Base-by-base conservation (phyloP, 1,140 invertebrate species). In the Hylaeus volcanicus region DNA sequence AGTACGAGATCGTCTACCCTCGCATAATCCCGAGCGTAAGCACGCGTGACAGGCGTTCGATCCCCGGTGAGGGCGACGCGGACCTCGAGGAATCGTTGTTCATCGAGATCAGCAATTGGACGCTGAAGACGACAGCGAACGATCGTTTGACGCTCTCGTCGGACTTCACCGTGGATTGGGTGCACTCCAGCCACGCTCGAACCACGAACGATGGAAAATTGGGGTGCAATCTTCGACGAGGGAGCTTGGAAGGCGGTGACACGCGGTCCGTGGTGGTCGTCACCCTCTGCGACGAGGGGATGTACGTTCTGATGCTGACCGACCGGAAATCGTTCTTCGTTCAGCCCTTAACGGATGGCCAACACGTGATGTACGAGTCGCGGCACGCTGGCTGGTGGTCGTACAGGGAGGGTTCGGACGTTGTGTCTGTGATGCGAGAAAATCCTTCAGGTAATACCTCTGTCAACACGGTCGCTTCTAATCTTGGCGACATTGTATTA, bases 301-400 rank as follows among this genome's bases (percentile, higher is more conserved):
- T 92, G 66, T 94, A 92, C 60, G 93, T 92, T 3, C 87, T 93
- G 82, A 84, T 94, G 68, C 64, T 87, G 37, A 79, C 92, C 6
- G 88, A 81, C 1, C 79, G 86, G 5, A 81, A 79, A 12, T 86
- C 88, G 5, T 94, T 92, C 79, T 92, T 93, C 76, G 83, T 95
- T 0, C 88, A 94, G 69, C 94, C 94, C 0, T 68, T 91, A 8
- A 68, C 3, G 15, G 72, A 82, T 9, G 86, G 85, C 26, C 81
- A 75, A 56, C 89, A 90, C 76, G 70, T 89, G 83, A 83, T 90
- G 77, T 91, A 89, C 81, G 83, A 88, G 64, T 61, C 75, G 41
- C 43, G 65, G 65, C 61, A 74, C 9, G 9, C 73, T 8, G 26
- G 65, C 5, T 69, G 81, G 66, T 53, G 81, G 69, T 68, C 75